Percentiles rank a stretch among this genome's conserved stretches.
Conservation (phyloP, 1,140 invertebrate genomes). For the Panagrolaimus sp. region DNA sequence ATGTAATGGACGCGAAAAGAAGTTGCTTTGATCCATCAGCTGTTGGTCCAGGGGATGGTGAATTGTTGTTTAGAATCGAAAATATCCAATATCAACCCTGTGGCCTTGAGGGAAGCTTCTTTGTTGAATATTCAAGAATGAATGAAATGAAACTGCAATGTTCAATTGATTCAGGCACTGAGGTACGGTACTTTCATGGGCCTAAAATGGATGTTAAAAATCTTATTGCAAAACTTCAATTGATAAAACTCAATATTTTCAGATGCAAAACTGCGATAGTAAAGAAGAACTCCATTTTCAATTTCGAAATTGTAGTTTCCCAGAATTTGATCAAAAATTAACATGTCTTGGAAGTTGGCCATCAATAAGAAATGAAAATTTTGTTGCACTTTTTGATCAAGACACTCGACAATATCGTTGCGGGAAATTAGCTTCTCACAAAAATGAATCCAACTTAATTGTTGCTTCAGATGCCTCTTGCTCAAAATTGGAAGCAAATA, state of each 20-base stretch:
- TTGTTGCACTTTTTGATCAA: background rate
- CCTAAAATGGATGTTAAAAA: background rate
- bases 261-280: background rate
- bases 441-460: background rate
- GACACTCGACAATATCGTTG: slow-evolving; percentile 1
- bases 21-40: background rate
- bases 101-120: background rate
- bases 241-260: too few species aligned
- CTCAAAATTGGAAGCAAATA: background rate
- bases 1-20: background rate
- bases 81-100: background rate
- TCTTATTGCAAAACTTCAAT: too few species aligned
- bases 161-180: too few species aligned
- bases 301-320: slow-evolving; percentile 10
- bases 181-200: background rate
- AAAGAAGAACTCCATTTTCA: background rate
- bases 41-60: background rate
- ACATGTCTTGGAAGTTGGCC: slow-evolving; percentile 2
- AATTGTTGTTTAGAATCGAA: background rate
- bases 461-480: background rate
- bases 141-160: background rate
- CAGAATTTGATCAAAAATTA: background rate
- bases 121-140: background rate
- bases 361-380: background rate
- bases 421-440: background rate